phyloP scores from a whole-genome alignment of 2,797 vertebrate genomes.

The Poliocrania exsul region DNA sequence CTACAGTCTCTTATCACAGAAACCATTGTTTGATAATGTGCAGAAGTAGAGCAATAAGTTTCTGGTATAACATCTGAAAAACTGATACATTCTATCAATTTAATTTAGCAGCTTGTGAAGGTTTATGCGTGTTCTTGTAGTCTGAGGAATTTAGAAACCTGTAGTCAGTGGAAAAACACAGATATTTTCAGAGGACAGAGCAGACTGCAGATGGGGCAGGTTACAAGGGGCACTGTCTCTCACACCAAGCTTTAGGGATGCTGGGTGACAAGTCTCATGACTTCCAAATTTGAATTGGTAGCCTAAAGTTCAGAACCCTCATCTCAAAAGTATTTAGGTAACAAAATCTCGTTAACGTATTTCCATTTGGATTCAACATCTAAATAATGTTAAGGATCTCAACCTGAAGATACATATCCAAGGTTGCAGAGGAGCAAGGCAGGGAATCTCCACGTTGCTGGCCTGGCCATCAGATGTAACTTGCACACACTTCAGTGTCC shows the following conservation, averaged over 20 bases:
- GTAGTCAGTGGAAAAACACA: neutral
- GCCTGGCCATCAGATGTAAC: neutral
- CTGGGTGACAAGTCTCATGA: neutral
- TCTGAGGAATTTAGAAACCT: neutral
- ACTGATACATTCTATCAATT: neutral
- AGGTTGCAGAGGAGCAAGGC: neutral
- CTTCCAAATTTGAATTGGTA: neutral
- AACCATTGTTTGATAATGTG: neutral
- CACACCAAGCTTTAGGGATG: neutral
- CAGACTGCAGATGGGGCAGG: too few relatives aligned
- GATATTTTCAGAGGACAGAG: neutral
- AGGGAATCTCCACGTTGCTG: neutral
- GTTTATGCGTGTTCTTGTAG: neutral
- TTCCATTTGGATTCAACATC: neutral
- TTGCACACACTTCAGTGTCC: neutral
- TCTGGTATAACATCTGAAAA: neutral
- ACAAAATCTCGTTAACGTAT: neutral
- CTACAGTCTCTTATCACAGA: neutral
- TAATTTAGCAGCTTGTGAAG: neutral
- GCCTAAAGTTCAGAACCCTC: neutral
- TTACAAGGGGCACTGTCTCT: neutral
- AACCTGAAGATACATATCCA: neutral
- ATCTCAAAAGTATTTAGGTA: neutral
- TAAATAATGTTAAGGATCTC: neutral
- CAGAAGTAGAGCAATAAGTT: constrained; percentile 30